phyloP scores from a whole-genome alignment of 1,140 invertebrate genomes.

The Penaeus chinensis region DNA sequence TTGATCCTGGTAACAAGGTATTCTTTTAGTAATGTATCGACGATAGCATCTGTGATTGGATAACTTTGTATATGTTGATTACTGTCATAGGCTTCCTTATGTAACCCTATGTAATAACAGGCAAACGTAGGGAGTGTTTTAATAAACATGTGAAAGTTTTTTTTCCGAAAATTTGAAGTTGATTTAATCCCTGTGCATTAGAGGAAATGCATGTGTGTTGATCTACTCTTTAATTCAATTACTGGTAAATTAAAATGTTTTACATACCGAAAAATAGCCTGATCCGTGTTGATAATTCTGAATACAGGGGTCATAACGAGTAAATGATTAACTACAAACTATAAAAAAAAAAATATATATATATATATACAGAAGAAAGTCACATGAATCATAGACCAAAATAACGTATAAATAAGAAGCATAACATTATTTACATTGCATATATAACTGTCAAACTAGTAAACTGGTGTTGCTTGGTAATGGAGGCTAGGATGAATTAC shows the following conservation, averaged over 20 bases:
- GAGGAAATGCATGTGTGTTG: background rate
- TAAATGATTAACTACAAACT: too few relatives aligned
- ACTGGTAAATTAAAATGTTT: too few relatives aligned
- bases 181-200: background rate
- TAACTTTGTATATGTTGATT: slow-evolving; percentile 29
- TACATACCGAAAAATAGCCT: too few relatives aligned
- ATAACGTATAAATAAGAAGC: background rate
- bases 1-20: background rate
- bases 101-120: slow-evolving; percentile 7
- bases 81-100: background rate
- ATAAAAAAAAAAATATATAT: too few relatives aligned
- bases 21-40: background rate
- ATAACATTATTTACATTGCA: slow-evolving; percentile 11
- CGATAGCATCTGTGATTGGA: background rate
- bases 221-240: too few relatives aligned
- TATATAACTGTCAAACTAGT: slow-evolving; percentile 19
- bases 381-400: background rate
- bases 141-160: slow-evolving; percentile 4
- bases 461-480: background rate
- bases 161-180: background rate
- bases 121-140: slow-evolving; percentile 20
- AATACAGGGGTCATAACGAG: too few relatives aligned
- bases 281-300: too few relatives aligned
- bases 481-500: background rate
- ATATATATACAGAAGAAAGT: too few relatives aligned